A percentile compares a stretch with the other conserved stretches of the same genome.
Evolutionary conservation across 1,140 invertebrate genomes (phyloP).

Genomic region (Calephelis nemesis): DNA sequence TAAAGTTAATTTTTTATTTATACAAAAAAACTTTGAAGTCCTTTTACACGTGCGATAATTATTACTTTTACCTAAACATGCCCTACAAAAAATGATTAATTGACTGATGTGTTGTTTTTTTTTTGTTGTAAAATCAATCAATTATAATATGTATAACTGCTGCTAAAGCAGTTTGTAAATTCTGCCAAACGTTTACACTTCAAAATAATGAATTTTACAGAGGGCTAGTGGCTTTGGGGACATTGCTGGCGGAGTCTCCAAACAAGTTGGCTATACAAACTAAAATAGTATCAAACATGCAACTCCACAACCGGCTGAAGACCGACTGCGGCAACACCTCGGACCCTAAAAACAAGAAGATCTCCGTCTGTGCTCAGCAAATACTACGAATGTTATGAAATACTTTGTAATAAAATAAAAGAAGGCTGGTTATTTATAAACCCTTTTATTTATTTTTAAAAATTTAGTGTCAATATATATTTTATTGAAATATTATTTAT

Average conservation of each 20-base stretch:
- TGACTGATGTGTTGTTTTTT: too few species aligned
- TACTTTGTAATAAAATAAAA: constrained; percentile 3
- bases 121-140: too few species aligned
- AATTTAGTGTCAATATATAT: background rate
- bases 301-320: constrained; percentile 47
- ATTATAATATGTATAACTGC: too few species aligned
- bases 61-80: too few species aligned
- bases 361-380: constrained; percentile 59
- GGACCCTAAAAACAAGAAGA: constrained; percentile 53
- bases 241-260: constrained; percentile 64
- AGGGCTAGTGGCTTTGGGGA: constrained; percentile 67
- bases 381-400: constrained; percentile 66
- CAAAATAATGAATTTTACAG: constrained; percentile 39
- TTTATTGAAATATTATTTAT: constrained; percentile 1
- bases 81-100: too few species aligned
- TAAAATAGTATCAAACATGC: constrained; percentile 53
- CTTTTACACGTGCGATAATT: too few species aligned
- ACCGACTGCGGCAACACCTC: constrained; percentile 22
- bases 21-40: too few species aligned
- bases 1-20: too few species aligned
- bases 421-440: constrained; percentile 28
- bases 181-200: background rate
- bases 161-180: too few species aligned
- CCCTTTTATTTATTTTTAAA: constrained; percentile 1
- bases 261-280: constrained; percentile 61